Percentiles rank a stretch among this genome's conserved stretches.
Evolutionary conservation across 2,888 invertebrate species (phyloP).

Genomic region (Nephrotoma guestfalica): DNA sequence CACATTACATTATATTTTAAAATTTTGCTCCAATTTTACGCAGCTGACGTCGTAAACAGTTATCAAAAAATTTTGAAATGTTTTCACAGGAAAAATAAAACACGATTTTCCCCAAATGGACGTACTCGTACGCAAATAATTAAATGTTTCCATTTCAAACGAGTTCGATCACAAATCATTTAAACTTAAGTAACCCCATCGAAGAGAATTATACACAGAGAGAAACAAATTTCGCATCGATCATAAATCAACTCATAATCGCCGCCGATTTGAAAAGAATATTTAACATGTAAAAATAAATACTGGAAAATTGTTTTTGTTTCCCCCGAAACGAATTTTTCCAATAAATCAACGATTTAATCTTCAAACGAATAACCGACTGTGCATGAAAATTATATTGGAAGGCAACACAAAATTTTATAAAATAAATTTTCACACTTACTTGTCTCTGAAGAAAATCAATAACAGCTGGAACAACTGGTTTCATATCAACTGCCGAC

Average conservation of each 20-base stretch:
- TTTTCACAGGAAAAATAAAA: not conserved
- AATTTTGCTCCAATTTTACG: not conserved
- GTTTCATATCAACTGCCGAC: not conserved
- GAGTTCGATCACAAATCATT: not conserved
- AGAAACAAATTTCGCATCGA: not conserved
- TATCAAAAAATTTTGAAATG: not conserved
- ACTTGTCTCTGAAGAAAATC: slow-evolving; percentile 19
- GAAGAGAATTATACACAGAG: not conserved
- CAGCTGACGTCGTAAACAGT: not conserved
- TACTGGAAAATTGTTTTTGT: not conserved
- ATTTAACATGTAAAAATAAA: not conserved
- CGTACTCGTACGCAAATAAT: not conserved
- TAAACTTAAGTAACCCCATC: not conserved
- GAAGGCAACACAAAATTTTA: not conserved
- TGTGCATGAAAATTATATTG: not conserved
- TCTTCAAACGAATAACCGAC: not conserved
- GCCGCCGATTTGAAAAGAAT: not conserved
- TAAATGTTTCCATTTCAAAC: not conserved
- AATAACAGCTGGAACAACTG: slow-evolving; percentile 13
- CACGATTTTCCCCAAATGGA: not conserved
- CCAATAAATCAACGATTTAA: not conserved
- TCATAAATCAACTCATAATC: not conserved
- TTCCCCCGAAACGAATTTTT: not conserved
- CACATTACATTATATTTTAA: not conserved
- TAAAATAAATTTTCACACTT: slow-evolving; percentile 8